Evolutionary conservation across 2,797 vertebrate genomes (phyloP), one percentile per base, ranked within the genome.

Genomic region (Sebastes matsubarae): DNA sequence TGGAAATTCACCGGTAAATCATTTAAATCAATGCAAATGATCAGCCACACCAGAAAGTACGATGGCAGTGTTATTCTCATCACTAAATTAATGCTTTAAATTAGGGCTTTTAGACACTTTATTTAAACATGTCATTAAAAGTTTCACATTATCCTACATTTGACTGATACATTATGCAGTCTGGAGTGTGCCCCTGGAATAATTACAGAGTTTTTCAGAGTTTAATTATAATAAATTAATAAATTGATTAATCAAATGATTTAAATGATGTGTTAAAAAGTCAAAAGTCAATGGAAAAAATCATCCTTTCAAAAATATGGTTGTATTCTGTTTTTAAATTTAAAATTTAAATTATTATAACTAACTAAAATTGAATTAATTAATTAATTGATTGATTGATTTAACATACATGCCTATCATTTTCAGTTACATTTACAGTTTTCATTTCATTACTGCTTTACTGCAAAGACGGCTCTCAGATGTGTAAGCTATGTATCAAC

Each of bases 11-110:
- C 25, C 54, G 14, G 38, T 22, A 52, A 32, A 77, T 79, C 1
- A 46, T 79, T 79, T 30, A 29, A 68, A 38, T 68, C 4, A 58
- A 60, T 50, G 61, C 20, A 64, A 75, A 77, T 60, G n/a, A 25
- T 68, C n/a, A 9, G 34, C 20, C 4, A 34, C 16, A 18, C 20
- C 13, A n/a, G 3, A 27, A 22, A 36, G 9, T 22, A 9, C 4
- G 5, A 18, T 24, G 25, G 30, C 58, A 25, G 22, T 69, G 24
- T 38, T 36, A 16, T 18, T 61, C 6, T 42, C 16, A 46, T 22
- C 6, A 63, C 16, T 42, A 18, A 34, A 38, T 46, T 1, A 50
- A 50, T n/a, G 27, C 18, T 54, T 66, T 36, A 52, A 27, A 75
- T 57, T 3, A 58, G 36, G 12, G 29, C 25, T 13, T 36, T 32